Evolutionary conservation across 2,797 vertebrate species (phyloP), one percentile per base, ranked within the genome.

Genomic region (Gallinago solitaria): DNA sequence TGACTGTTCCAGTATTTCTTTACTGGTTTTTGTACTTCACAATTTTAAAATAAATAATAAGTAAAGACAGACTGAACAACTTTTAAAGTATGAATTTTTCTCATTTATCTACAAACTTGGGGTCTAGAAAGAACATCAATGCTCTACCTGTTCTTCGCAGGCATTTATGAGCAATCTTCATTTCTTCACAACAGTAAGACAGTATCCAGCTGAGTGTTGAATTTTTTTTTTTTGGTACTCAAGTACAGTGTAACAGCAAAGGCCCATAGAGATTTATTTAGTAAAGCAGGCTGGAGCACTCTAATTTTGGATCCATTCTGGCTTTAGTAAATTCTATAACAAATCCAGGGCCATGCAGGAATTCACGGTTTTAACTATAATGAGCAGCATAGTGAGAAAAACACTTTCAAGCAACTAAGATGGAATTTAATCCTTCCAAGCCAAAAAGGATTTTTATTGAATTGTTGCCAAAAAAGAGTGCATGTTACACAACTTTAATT

Each of bases 391-490:
- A 39, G 47, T 16, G 87, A 93, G 68, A n/a, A 93, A 94, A 90
- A 89, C 53, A 65, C 39, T 89, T 83, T 78, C 71, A 77, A 89
- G 32, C n/a, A 89, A 80, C 39, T 59, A 92, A 64, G 20, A 92
- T 25, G 50, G 53, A 89, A 89, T 65, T 88, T 75, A 90, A 88
- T 91, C 76, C 51, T 92, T 93, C 45, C 61, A 79, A 93, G 59
- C 11, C n/a, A 71, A 77, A 92, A 91, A 69, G 6, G 16, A 51
- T 69, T 86, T 87, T 93, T 90, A 83, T 85, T 89, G 69, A 94
- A 83, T 74, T 81, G 30, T 57, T 81, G 68, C 84, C 90, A 92
- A 84, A 93, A 70, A 79, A 50, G 5, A 93, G 17, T 13, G 19
- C 53, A 47, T 7, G 20, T 75, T 85, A 83, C 41, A 68, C 37